Conservation (phyloP, 92 coral and sea anemone species). For the Virgularia gustaviana region DNA sequence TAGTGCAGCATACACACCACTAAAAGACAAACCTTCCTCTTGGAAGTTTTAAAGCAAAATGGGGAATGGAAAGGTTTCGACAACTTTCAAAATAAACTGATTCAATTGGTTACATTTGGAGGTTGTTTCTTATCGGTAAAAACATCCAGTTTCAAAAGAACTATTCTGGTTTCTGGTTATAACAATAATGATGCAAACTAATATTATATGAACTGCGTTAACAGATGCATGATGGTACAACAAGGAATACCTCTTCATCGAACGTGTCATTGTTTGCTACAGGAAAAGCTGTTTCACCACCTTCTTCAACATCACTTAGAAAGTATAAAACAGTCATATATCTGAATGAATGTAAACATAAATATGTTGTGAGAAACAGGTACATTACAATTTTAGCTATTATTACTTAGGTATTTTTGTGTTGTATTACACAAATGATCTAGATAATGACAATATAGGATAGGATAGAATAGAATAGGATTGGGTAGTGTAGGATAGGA, state of each 20-base stretch:
- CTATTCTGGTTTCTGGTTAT: background rate
- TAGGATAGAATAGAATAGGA: too few species aligned
- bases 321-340: constrained; percentile 71
- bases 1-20: too few species aligned
- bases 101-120: too few species aligned
- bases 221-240: background rate
- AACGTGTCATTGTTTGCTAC: constrained; percentile 72
- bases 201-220: too few species aligned
- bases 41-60: too few species aligned
- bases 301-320: constrained; percentile 66
- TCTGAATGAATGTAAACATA: constrained; percentile 25
- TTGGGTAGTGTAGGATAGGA: too few species aligned
- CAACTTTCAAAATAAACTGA: too few species aligned
- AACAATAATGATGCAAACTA: background rate
- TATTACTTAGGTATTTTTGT: background rate
- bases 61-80: too few species aligned
- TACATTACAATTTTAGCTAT: background rate
- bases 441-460: too few species aligned
- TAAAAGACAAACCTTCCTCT: too few species aligned
- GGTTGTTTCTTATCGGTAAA: background rate
- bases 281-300: constrained; percentile 78
- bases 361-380: too few species aligned
- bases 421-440: too few species aligned
- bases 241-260: constrained; percentile 52
- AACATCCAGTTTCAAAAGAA: background rate